Percentiles rank a stretch among this genome's conserved stretches.
Conservation (phyloP, 2,888 invertebrate genomes). For the Atrina japonica region DNA sequence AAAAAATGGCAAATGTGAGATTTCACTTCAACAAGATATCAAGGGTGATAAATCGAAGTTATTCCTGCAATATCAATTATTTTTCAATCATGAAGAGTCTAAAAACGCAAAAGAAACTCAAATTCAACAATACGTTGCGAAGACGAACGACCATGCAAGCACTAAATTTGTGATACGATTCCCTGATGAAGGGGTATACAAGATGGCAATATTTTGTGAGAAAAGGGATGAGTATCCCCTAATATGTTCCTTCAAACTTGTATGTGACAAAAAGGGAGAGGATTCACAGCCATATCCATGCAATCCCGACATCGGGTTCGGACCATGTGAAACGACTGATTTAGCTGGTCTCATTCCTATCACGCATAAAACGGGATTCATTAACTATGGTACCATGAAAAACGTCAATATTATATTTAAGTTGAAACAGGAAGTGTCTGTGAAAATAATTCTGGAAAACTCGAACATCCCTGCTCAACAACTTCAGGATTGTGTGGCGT, state of each 20-base stretch:
- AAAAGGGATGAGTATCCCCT: constrained; percentile 10
- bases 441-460: constrained; percentile 32
- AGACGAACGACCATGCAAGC: constrained; percentile 38
- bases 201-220: constrained; percentile 42
- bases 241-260: constrained; percentile 51
- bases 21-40: too few species aligned
- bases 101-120: constrained; percentile 45
- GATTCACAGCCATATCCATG: constrained; percentile 44
- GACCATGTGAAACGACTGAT: constrained; percentile 49
- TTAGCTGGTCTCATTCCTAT: constrained; percentile 45
- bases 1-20: constrained; percentile 38
- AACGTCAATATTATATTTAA: constrained; percentile 47
- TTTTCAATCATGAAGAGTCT: constrained; percentile 57
- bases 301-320: constrained; percentile 53
- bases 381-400: constrained; percentile 40
- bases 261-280: constrained; percentile 41
- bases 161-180: constrained; percentile 54
- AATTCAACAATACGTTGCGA: constrained; percentile 54
- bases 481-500: constrained; percentile 17
- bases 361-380: constrained; percentile 50
- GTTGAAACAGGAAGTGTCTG: constrained; percentile 22
- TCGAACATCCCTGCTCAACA: constrained; percentile 24
- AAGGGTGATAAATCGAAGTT: too few species aligned
- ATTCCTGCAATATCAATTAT: constrained; percentile 50
- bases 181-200: constrained; percentile 56